A percentile compares a stretch with the other conserved stretches of the same genome.
These are phyloP conservation scores for Alcis repandata DNA, from an alignment of 2,888 invertebrate genomes.

Conservation along the genomic window DNA sequence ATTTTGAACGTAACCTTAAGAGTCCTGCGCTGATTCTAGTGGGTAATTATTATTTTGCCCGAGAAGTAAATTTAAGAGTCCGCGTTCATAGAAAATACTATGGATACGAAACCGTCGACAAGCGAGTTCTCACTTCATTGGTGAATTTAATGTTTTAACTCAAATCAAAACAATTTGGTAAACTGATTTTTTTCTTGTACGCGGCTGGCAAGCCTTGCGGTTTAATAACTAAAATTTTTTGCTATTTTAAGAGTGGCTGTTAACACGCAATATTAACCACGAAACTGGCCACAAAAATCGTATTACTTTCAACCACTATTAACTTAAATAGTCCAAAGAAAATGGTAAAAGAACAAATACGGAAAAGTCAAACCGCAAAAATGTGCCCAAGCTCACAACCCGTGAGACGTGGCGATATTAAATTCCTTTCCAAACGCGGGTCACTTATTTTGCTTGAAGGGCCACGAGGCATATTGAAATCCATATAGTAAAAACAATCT, in stretches of 20 bases:
- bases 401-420: constrained; percentile 56
- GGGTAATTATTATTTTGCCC: no score
- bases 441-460: constrained; percentile 44
- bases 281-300: constrained; percentile 4
- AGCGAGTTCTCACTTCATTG: no score
- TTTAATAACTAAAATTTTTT: no score
- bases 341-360: constrained; percentile 52
- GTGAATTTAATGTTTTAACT: no score
- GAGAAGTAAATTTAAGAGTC: no score
- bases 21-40: no score
- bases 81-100: no score
- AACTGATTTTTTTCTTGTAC: no score
- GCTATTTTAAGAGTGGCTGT: not conserved
- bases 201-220: no score
- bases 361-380: constrained; percentile 49
- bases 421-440: constrained; percentile 54
- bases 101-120: no score
- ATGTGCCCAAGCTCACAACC: constrained; percentile 44
- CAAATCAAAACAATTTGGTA: no score
- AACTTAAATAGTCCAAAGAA: constrained; percentile 40
- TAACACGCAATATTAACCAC: constrained; percentile 14
- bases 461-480: constrained; percentile 30
- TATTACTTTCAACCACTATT: constrained; percentile 25
- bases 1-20: no score
- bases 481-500: constrained; percentile 26